Evolutionary conservation across 2,888 invertebrate genomes (phyloP).

Genomic region (Lepidocyrtoides sp.): DNA sequence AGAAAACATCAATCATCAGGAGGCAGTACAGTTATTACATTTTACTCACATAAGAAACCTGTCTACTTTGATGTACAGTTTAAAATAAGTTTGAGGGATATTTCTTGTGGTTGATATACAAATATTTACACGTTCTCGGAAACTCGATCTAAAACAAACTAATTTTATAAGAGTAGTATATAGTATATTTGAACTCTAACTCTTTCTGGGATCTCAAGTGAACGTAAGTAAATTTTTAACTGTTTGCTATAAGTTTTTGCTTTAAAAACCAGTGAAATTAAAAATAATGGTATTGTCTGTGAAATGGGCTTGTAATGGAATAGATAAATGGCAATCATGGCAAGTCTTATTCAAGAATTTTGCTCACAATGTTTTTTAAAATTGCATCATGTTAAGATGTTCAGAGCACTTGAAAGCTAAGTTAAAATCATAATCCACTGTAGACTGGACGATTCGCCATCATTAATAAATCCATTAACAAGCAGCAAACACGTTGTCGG

Average conservation of each 20-base stretch:
- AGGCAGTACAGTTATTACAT: neutral
- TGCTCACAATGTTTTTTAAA: too few relatives aligned
- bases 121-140: neutral
- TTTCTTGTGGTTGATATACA: neutral
- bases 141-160: neutral
- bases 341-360: too few relatives aligned
- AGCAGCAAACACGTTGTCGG: constrained; percentile 54
- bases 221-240: constrained; percentile 23
- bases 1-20: neutral
- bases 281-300: too few relatives aligned
- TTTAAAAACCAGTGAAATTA: neutral
- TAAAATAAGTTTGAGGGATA: neutral
- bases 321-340: too few relatives aligned
- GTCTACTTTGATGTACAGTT: neutral
- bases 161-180: neutral
- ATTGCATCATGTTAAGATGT: too few relatives aligned
- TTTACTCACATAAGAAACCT: neutral
- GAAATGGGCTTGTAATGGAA: too few relatives aligned
- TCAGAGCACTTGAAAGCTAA: too few relatives aligned
- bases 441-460: neutral
- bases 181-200: neutral
- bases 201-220: neutral
- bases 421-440: too few relatives aligned
- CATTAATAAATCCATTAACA: constrained; percentile 49
- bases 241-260: neutral